Base-by-base conservation (phyloP, 2,797 vertebrate species). In the Sitta carolinensis region DNA sequence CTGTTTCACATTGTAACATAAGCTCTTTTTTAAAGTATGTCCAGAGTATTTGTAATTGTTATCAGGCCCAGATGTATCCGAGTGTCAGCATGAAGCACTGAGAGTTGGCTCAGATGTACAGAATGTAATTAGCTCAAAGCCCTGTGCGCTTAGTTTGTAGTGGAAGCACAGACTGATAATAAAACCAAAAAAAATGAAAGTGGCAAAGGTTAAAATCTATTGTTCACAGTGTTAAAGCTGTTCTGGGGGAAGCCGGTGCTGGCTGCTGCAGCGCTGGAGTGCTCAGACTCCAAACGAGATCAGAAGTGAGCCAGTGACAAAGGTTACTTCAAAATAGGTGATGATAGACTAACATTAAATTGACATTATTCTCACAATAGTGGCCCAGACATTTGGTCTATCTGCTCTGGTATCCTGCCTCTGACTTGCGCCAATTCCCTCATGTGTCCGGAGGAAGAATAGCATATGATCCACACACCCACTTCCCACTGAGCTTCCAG, bases 41-140 rank as follows among this genome's bases (percentile, higher is more conserved):
- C 96, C 95, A 95, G 97, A 97, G 97, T 97, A 97, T 98, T 97
- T 97, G 97, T 98, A 98, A 98, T 97, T 98, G 97, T 98, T 98
- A 98, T 97, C 97, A 96, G 97, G 97, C 96, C 97, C 97, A 98
- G 97, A 98, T 98, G 97, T 97, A 96, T 94, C 96, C 94, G 81
- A 97, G 96, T 97, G 97, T 98, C 97, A 98, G 94, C 91, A 19
- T 94, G 97, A 97, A 97, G 94, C 96, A 97, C 91, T 89, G 95
- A 93, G 94, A 94, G 87, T 97, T 98, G 97, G 97, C 97, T 97
- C 95, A 69, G 95, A 97, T 87, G 94, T 87, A 95, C 93, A 97
- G 97, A 97, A 97, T 96, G 95, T 97, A 97, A 98, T 98, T 98
- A 98, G 97, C 97, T 96, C 97, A 95, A 97, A 97, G 96, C 89